phyloP scores from a whole-genome alignment of 2,888 invertebrate genomes.

The Dione juno region DNA sequence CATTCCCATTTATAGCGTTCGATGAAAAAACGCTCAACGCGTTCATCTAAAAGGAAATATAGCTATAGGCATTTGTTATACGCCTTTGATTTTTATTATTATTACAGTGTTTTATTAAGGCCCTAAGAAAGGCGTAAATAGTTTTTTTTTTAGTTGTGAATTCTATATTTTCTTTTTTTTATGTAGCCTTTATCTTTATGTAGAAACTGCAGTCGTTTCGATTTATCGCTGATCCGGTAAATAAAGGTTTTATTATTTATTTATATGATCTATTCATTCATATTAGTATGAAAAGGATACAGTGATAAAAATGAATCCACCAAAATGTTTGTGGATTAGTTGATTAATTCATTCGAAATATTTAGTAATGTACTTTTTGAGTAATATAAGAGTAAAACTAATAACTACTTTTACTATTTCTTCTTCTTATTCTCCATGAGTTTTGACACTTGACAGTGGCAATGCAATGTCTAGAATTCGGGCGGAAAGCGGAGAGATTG shows the following conservation, averaged over 20 bases:
- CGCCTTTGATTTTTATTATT: conserved; percentile 46
- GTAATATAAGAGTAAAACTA: too few species aligned
- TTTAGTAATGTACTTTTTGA: too few species aligned
- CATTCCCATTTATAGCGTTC: conserved; percentile 68
- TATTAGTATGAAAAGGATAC: too few species aligned
- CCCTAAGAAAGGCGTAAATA: conserved; percentile 19
- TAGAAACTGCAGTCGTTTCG: not conserved
- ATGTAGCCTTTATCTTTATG: conserved; percentile 5
- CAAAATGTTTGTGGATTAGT: too few species aligned
- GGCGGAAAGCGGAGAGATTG: too few species aligned
- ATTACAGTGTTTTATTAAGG: conserved; percentile 39
- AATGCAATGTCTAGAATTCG: too few species aligned
- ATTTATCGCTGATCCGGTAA: not conserved
- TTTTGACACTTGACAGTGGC: too few species aligned
- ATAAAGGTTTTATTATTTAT: not conserved
- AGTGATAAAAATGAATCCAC: too few species aligned
- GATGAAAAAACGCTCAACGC: conserved; percentile 50
- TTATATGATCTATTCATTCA: not conserved
- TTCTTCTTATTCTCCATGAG: too few species aligned
- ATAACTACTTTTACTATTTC: too few species aligned
- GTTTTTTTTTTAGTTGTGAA: conserved; percentile 20
- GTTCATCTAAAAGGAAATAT: conserved; percentile 47
- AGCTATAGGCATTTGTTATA: conserved; percentile 45
- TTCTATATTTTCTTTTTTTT: not conserved
- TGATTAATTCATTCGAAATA: too few species aligned